Evolutionary conservation across 2,113 vertebrate genomes (phyloP).

Genomic region (Mormoops blainvillei): DNA sequence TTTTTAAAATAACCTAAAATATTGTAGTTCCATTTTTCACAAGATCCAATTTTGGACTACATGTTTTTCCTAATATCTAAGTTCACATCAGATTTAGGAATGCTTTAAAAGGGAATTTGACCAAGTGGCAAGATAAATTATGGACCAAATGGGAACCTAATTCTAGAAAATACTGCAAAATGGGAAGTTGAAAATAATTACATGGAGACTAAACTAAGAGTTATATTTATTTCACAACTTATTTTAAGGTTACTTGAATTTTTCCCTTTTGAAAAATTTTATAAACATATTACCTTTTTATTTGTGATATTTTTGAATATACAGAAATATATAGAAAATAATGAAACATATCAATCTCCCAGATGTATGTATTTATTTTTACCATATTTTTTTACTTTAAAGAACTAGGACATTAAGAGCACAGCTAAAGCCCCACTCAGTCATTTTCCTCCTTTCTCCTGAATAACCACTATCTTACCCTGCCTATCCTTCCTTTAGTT

Average conservation of each 20-base stretch:
- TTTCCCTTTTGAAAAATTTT: slow-evolving; percentile 1
- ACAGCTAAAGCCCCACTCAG: background rate
- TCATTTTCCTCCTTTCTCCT: background rate
- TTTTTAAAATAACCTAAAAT: background rate
- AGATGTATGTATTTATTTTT: background rate
- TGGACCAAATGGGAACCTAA: background rate
- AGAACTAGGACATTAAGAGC: background rate
- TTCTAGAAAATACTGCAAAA: background rate
- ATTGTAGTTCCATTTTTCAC: background rate
- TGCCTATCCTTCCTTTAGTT: background rate
- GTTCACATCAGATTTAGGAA: background rate
- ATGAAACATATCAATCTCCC: background rate
- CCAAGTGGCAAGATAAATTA: background rate
- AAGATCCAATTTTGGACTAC: background rate
- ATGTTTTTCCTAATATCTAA: background rate
- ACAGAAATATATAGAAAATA: background rate
- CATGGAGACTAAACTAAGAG: background rate
- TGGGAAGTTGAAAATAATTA: background rate
- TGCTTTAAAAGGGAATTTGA: background rate
- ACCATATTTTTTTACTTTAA: background rate
- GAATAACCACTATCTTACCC: background rate
- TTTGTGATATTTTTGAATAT: background rate
- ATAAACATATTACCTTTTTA: background rate
- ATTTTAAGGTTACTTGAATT: background rate
- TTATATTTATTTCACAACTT: background rate